Evolutionary conservation across 2,113 vertebrate genomes (phyloP), one percentile per base, ranked within the genome.

Genomic region (Gymnobelideus leadbeateri): DNA sequence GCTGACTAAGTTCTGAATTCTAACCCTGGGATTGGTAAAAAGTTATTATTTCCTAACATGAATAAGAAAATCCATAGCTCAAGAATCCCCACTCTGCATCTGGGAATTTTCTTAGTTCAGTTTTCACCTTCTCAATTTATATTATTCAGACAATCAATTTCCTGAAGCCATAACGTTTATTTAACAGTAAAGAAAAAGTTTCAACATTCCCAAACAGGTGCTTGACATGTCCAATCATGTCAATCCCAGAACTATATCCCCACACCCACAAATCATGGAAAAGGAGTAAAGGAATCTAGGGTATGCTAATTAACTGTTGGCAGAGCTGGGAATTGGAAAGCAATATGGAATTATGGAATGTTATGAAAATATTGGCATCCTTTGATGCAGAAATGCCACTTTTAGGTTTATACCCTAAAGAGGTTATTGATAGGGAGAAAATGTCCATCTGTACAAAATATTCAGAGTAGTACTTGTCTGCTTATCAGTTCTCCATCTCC

Each of bases 291-390:
- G 37, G 68, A 77, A 77, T 77, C 68, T n/a, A 16, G 12, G 68
- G 68, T n/a, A 77, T 77, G 68, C 68, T 77, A 77, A 77, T 77
- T 77, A 77, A 77, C 68, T 77, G 37, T n/a, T 77, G 68, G 68
- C 68, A 77, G 68, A 77, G 68, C 37, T 77, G 16, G 37, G 37
- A 77, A 77, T 77, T 77, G 68, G 68, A 77, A 77, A 77, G 68
- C 68, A 77, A 77, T 77, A 19, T 77, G 68, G 68, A 77, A 77
- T n/a, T 77, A n/a, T n/a, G 37, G 68, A n/a, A 77, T 77, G 68
- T 77, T 77, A 77, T 77, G 68, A 77, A 77, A 77, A 77, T 77
- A 77, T n/a, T 77, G 68, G 68, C 68, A 77, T 77, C 68, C 68
- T 77, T 77, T 77, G 16, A n/a, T 19, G 68, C 14, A 77, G 37